These are phyloP conservation scores for Pyrochroa serraticornis DNA, from an alignment of 2,888 invertebrate species.

Conservation along the genomic window DNA sequence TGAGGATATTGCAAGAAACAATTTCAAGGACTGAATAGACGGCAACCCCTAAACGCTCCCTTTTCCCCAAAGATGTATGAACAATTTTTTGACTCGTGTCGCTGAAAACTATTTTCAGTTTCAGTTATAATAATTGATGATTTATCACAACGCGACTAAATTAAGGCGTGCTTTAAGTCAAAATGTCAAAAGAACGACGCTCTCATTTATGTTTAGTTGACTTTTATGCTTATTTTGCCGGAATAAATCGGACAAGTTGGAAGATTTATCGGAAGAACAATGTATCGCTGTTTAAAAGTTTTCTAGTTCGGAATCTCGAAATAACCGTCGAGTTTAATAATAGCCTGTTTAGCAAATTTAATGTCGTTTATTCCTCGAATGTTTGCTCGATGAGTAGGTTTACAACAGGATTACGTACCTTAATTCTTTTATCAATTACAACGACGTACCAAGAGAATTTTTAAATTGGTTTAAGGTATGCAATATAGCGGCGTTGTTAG, in stretches of 20 bases:
- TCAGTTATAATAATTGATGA: not conserved
- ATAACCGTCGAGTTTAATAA: slow-evolving; percentile 16
- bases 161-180: slow-evolving; percentile 4
- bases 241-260: slow-evolving; percentile 17
- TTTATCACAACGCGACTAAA: not conserved
- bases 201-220: slow-evolving; percentile 1
- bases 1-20: slow-evolving; percentile 8
- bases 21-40: slow-evolving; percentile 4
- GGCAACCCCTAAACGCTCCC: slow-evolving; percentile 10
- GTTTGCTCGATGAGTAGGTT: slow-evolving; percentile 6
- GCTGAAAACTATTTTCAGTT: slow-evolving; percentile 6
- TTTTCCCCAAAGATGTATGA: slow-evolving; percentile 6
- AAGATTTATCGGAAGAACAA: slow-evolving; percentile 16
- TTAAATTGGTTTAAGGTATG: too few species aligned
- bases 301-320: slow-evolving; percentile 11
- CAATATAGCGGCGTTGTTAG: too few species aligned
- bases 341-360: slow-evolving; percentile 9
- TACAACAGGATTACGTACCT: not conserved
- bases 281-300: slow-evolving; percentile 10
- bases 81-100: slow-evolving; percentile 4
- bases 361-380: slow-evolving; percentile 4
- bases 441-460: too few species aligned
- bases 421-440: too few species aligned
- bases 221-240: slow-evolving; percentile 9
- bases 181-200: not conserved